Evolutionary conservation across 2,888 invertebrate genomes (phyloP).

Genomic region (Dinocampus coccinellae): DNA sequence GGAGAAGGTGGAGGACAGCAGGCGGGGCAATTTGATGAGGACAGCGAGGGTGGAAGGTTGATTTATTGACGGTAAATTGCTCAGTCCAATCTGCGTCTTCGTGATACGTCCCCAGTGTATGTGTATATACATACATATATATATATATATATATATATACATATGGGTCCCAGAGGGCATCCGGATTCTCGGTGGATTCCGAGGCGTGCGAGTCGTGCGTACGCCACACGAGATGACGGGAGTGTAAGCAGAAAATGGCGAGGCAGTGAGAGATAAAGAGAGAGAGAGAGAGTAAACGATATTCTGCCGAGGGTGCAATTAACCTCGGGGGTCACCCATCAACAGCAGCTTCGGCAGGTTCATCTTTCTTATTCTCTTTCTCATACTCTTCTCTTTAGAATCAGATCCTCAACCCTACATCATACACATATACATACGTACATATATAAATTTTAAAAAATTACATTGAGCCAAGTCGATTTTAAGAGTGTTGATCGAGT

Average conservation of each 20-base stretch:
- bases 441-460: background rate
- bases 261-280: conserved; percentile 22
- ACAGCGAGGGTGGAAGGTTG: conserved; percentile 35
- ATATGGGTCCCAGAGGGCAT: conserved; percentile 26
- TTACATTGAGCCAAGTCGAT: background rate
- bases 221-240: conserved; percentile 23
- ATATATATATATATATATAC: background rate
- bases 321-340: conserved; percentile 57
- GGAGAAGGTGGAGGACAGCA: background rate
- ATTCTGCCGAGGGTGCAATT: conserved; percentile 57
- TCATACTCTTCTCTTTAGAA: background rate
- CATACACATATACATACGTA: background rate
- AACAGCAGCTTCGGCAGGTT: conserved; percentile 27
- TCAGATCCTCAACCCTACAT: background rate
- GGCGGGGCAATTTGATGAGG: conserved; percentile 3
- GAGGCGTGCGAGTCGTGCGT: conserved; percentile 36
- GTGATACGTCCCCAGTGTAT: conserved; percentile 3
- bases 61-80: conserved; percentile 43
- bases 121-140: background rate
- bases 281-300: conserved; percentile 35
- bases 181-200: conserved; percentile 39
- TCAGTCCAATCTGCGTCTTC: conserved; percentile 22
- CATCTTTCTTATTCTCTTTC: background rate
- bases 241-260: background rate
- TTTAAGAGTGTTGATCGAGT: background rate